Base-by-base conservation (phyloP, 2,797 vertebrate species). In the Tolypeutes matacus region DNA sequence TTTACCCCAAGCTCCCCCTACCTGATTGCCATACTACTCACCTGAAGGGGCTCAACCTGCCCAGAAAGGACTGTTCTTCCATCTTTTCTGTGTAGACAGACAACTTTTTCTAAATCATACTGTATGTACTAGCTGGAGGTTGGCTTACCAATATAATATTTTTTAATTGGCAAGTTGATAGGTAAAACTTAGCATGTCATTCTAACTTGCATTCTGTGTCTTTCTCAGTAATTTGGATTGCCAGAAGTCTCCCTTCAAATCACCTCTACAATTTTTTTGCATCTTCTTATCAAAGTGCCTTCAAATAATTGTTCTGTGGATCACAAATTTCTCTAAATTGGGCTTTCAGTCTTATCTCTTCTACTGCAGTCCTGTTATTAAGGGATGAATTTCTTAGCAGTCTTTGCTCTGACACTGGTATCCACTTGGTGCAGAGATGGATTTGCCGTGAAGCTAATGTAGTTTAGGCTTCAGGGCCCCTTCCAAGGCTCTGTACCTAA, bases 271-370 rank as follows among this genome's bases (percentile, higher is more conserved):
- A 53, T 60, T 83, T 29, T 62, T 53, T 86, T 80, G 31, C 5
- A 53, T 91, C 23, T 60, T 81, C 25, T 92, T 83, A 83, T 75
- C 60, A 89, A 78, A 96, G 56, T 25, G 2, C 34, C 56, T 85
- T 94, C 53, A 58, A 92, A 81, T 76, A 85, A 80, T 77, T 70
- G 29, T 89, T 78, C 49, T 83, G 64, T 69, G 75, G 27, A 75
- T 87, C 34, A 85, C 69, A 39, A 56, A 72, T 25, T 34, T 89
- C 76, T 94, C 56, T 67, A 86, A 58, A 75, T 18, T 64, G 78
- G 15, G 31, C 56, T 77, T 93, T 73, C 73, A 56, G 78, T 83
- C 60, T 95, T 62, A 82, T 31, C 67, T 69, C 42, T 36, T 60
- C 39, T 21, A n/a, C 49, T 39, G 18, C 34, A 9, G 36, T 62